These are phyloP conservation scores for Apomyelois bistriatella DNA, from an alignment of 2,888 invertebrate species.

Conservation along the genomic window DNA sequence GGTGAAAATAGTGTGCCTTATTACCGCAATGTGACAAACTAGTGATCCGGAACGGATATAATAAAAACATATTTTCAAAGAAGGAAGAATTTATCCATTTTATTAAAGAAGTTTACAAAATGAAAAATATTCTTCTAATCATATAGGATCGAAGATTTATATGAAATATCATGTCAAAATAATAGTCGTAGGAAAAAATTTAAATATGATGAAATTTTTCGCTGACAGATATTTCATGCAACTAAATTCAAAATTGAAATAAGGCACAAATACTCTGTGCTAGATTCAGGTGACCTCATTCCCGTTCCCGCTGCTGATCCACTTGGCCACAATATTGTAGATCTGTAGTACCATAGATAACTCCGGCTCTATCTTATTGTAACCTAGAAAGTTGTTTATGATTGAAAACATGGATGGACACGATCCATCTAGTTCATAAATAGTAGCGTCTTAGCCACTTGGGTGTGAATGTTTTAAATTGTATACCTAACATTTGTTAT, in stretches of 20 bases:
- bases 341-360: constrained; percentile 1
- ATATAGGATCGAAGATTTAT: too few relatives aligned
- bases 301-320: constrained; percentile 6
- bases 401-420: neutral
- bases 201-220: too few relatives aligned
- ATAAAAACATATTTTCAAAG: neutral
- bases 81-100: too few relatives aligned
- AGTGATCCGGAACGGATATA: neutral
- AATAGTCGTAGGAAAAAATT: too few relatives aligned
- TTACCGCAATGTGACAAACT: constrained; percentile 1
- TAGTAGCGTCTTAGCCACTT: too few relatives aligned
- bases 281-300: constrained; percentile 26
- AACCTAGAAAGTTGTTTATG: constrained; percentile 2
- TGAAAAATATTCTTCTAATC: too few relatives aligned
- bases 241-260: constrained; percentile 14
- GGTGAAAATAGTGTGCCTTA: constrained; percentile 4
- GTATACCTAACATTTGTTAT: too few relatives aligned
- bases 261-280: constrained; percentile 16
- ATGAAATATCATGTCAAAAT: too few relatives aligned
- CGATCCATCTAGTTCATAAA: too few relatives aligned
- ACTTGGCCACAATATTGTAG: neutral
- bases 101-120: too few relatives aligned
- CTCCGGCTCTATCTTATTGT: neutral
- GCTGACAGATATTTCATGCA: neutral
- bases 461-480: too few relatives aligned